Percentiles rank a stretch among this genome's conserved stretches.
Evolutionary conservation across 1,140 invertebrate genomes (phyloP).

Genomic region (Zaprionus tsacasi): DNA sequence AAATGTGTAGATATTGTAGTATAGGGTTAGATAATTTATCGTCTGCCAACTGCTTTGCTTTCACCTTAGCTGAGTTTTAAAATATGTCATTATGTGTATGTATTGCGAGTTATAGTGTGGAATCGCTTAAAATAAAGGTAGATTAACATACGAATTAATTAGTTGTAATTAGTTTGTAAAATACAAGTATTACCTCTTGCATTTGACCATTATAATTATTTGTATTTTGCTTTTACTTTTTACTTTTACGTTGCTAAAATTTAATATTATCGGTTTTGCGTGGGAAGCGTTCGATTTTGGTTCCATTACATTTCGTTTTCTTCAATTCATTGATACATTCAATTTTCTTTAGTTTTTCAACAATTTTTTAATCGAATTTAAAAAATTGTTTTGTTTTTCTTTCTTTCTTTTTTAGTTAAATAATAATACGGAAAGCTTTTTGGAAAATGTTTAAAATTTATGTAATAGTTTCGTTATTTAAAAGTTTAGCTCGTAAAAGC

Average conservation of each 20-base stretch:
- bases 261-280: slow-evolving; percentile 83
- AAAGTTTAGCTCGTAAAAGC: slow-evolving; percentile 78
- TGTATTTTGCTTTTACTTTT: slow-evolving; percentile 41
- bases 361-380: slow-evolving; percentile 47
- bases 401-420: slow-evolving; percentile 15
- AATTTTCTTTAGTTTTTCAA: slow-evolving; percentile 39
- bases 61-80: slow-evolving; percentile 69
- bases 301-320: slow-evolving; percentile 81
- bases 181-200: slow-evolving; percentile 47
- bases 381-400: slow-evolving; percentile 33
- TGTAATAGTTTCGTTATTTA: slow-evolving; percentile 53
- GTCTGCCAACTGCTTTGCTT: slow-evolving; percentile 32
- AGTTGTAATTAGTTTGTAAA: slow-evolving; percentile 46
- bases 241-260: slow-evolving; percentile 70
- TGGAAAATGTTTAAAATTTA: slow-evolving; percentile 70
- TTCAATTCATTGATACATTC: slow-evolving; percentile 63
- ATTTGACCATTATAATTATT: slow-evolving; percentile 31
- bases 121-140: slow-evolving; percentile 52
- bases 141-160: slow-evolving; percentile 50
- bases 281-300: slow-evolving; percentile 84
- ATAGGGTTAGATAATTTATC: slow-evolving; percentile 26
- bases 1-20: slow-evolving; percentile 55
- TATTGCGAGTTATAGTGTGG: slow-evolving; percentile 41
- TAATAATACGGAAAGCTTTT: slow-evolving; percentile 53
- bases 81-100: slow-evolving; percentile 43